These are phyloP conservation scores for Lapara coniferarum DNA, from an alignment of 2,888 invertebrate genomes.

Conservation along the genomic window DNA sequence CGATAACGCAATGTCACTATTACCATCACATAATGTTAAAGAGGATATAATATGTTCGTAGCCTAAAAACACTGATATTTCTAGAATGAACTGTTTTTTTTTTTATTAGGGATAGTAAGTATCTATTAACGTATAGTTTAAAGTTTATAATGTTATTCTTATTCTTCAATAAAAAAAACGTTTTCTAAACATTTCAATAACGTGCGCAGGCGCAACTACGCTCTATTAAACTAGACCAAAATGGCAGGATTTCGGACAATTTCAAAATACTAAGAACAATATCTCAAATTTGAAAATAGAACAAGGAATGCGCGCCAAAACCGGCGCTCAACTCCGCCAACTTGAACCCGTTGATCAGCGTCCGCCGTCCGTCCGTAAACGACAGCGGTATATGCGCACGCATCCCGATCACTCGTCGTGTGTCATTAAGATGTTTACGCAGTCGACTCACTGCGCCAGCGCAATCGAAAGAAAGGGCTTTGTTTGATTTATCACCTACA, in stretches of 20 bases:
- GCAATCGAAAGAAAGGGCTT: slow-evolving; percentile 15
- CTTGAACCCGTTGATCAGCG: not conserved
- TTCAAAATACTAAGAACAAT: not conserved
- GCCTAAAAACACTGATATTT: no score
- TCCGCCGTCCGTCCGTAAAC: not conserved
- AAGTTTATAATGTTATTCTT: no score
- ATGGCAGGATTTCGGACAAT: not conserved
- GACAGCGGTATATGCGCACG: not conserved
- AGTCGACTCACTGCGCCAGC: slow-evolving; percentile 22
- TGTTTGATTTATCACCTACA: slow-evolving; percentile 14
- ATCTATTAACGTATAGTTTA: no score
- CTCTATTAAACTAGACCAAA: not conserved
- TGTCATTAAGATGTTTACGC: slow-evolving; percentile 37
- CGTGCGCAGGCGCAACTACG: no score
- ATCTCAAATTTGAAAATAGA: not conserved
- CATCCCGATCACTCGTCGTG: slow-evolving; percentile 30
- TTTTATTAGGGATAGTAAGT: no score
- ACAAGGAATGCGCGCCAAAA: not conserved
- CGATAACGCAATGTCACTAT: no score
- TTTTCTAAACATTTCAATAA: no score
- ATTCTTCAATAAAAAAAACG: no score
- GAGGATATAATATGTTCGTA: no score
- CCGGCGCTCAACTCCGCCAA: not conserved
- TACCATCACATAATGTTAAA: no score
- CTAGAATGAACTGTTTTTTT: no score